Conservation (phyloP, 2,797 vertebrate species). For the Taenioides sp. region DNA sequence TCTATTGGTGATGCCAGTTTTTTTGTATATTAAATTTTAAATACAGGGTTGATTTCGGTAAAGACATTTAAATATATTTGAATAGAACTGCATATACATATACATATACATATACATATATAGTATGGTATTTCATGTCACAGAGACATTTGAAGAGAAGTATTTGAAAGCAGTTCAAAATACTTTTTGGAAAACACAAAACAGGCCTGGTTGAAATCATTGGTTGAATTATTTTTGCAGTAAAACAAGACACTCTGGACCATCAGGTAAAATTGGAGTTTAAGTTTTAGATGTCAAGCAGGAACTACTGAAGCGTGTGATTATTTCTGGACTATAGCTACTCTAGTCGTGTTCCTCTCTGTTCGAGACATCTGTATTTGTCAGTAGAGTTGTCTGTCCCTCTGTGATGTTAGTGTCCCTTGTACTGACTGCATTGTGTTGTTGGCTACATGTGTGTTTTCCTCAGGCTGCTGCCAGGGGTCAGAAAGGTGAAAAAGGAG, state of each 20-base stretch:
- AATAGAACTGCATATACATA: neutral
- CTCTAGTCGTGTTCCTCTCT: neutral
- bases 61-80: neutral
- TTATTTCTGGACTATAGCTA: neutral
- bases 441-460: conserved; percentile 87
- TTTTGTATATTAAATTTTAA: too few relatives aligned
- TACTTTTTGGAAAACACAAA: conserved; percentile 17
- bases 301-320: conserved; percentile 11
- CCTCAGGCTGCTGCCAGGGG: conserved; percentile 83
- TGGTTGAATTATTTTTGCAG: conserved; percentile 40
- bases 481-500: conserved; percentile 91
- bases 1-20: too few relatives aligned
- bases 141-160: conserved; percentile 20
- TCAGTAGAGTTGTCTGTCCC: neutral
- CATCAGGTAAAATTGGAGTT: conserved; percentile 23
- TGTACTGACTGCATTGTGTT: conserved; percentile 74
- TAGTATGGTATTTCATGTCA: conserved; percentile 4
- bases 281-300: neutral
- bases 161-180: conserved; percentile 43
- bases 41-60: neutral
- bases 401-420: neutral
- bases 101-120: neutral
- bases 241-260: conserved; percentile 27
- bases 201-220: conserved; percentile 55
- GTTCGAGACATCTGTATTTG: neutral